Base-by-base conservation (phyloP, 1,140 invertebrate genomes). In the Tribolium castaneum region DNA sequence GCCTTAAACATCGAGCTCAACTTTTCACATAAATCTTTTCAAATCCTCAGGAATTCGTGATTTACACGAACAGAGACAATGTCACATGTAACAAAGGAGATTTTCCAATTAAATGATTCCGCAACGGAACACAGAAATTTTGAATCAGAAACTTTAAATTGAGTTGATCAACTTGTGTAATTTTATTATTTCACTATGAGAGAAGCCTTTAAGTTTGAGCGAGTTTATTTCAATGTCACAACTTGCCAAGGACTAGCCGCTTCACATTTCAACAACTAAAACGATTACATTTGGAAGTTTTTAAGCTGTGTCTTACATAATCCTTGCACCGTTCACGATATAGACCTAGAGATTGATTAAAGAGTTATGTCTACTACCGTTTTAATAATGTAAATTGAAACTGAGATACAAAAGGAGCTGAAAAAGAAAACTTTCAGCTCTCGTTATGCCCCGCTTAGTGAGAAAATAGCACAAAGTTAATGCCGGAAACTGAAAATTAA, bases 31-130 rank as follows among this genome's bases (percentile, higher is more conserved):
- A 73, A 73, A 73, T 73, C 71, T 73, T 56, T 52, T 54, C 50
- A 73, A 54, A 73, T 73, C 71, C 71, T 51, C 52, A 56, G 50
- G 50, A 73, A 35, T 73, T 73, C 71, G 50, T 56, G 50, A 56
- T 35, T 52, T 73, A 56, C 52, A 73, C 50, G 71, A 35, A 25
- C 50, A 73, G 39, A 72, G 71, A 73, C 71, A 73, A 56, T 73
- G 71, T 73, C 71, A 73, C 71, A 73, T 73, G 71, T 56, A 73
- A 73, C 71, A 51, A 73, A 73, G 52, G 71, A 73, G 71, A 73
- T 73, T 73, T 73, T 73, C 71, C 71, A 73, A 73, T 73, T 73
- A 73, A 73, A 73, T 52, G 71, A 35, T 56, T 51, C 71, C 52
- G 25, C 71, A 52, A 49, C 54, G 22, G 71, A 73, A 73, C 12